These are phyloP conservation scores for Phalangium opilio DNA, from an alignment of 2,888 invertebrate species.

Conservation along the genomic window DNA sequence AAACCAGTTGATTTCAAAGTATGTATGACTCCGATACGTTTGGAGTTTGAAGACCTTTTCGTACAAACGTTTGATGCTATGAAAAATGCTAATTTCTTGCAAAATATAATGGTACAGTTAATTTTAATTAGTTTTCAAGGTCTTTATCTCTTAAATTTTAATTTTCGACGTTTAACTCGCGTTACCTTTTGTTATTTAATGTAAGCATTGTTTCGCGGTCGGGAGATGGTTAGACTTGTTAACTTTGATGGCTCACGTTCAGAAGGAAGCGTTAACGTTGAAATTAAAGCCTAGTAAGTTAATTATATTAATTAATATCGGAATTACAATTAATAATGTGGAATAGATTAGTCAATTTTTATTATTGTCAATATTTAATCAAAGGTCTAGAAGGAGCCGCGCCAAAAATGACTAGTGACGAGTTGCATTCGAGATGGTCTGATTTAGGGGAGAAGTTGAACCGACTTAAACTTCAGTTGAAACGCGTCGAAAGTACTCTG, in stretches of 20 bases:
- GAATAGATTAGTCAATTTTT: too few species aligned
- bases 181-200: too few species aligned
- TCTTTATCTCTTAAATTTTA: too few species aligned
- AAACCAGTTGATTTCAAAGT: constrained; percentile 83
- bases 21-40: constrained; percentile 60
- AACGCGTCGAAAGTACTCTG: constrained; percentile 46
- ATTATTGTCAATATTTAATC: background rate
- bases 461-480: constrained; percentile 57
- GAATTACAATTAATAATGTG: background rate
- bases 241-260: constrained; percentile 57
- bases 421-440: constrained; percentile 40
- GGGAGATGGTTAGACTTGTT: constrained; percentile 56
- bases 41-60: constrained; percentile 70
- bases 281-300: constrained; percentile 24
- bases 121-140: constrained; percentile 2
- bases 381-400: too few species aligned
- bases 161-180: too few species aligned
- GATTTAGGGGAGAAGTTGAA: constrained; percentile 47
- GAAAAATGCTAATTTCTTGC: constrained; percentile 66
- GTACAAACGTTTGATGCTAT: constrained; percentile 52
- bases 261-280: constrained; percentile 43
- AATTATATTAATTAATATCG: background rate
- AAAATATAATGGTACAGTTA: constrained; percentile 49
- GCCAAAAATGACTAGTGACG: too few species aligned
- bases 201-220: constrained; percentile 39